Evolutionary conservation across 2,888 invertebrate genomes (phyloP).

Genomic region (Lacanobia oleracea): DNA sequence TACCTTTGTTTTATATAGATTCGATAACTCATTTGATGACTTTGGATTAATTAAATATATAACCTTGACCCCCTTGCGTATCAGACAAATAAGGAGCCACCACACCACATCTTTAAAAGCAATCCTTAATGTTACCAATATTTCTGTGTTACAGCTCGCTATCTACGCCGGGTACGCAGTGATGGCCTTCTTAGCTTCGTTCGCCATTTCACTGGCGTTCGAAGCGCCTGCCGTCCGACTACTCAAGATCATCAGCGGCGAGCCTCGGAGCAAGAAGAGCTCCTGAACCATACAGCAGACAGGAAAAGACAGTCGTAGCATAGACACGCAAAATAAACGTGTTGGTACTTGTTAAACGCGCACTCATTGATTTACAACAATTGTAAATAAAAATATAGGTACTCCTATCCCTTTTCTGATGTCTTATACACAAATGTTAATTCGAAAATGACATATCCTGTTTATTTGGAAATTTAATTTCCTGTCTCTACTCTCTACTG

Average conservation of each 20-base stretch:
- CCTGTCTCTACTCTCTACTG: conserved; percentile 3
- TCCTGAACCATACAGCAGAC: conserved; percentile 65
- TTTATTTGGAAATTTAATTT: conserved; percentile 25
- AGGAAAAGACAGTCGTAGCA: conserved; percentile 20
- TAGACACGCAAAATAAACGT: conserved; percentile 22
- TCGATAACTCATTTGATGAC: no score
- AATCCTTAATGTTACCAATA: conserved; percentile 13
- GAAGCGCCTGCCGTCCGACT: conserved; percentile 96
- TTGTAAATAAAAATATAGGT: conserved; percentile 33
- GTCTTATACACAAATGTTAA: conserved; percentile 17
- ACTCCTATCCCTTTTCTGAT: background rate
- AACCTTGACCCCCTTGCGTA: no score
- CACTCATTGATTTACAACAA: conserved; percentile 45
- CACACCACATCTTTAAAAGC: background rate
- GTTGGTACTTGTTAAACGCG: conserved; percentile 50
- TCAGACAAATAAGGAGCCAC: background rate
- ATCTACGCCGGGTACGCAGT: conserved; percentile 95
- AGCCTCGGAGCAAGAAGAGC: conserved; percentile 78
- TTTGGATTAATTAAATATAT: no score
- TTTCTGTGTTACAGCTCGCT: conserved; percentile 78
- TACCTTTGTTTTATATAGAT: no score
- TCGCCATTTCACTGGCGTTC: conserved; percentile 94
- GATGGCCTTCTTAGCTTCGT: conserved; percentile 94
- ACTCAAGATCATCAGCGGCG: conserved; percentile 92
- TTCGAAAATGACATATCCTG: background rate